Conservation (phyloP, 2,113 vertebrate species). For the Odontesthes bonariensis region DNA sequence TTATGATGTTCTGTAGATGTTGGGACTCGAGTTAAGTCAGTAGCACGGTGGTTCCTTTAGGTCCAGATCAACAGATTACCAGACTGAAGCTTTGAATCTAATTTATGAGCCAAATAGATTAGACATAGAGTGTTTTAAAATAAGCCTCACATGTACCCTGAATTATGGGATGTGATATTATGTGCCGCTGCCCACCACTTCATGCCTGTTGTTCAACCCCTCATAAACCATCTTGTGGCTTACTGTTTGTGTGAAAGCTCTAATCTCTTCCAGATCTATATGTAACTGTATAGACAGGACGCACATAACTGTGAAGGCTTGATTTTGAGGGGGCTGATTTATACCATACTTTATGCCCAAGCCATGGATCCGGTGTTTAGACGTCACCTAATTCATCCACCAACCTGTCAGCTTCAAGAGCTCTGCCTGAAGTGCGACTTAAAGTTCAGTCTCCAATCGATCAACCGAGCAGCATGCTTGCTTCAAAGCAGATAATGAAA, state of each 20-base stretch:
- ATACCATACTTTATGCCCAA: constrained; percentile 47
- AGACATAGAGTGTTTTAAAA: constrained; percentile 35
- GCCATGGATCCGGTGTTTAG: constrained; percentile 57
- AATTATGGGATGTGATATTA: constrained; percentile 49
- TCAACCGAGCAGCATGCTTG: constrained; percentile 45
- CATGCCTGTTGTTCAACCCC: constrained; percentile 26
- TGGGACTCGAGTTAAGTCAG: not conserved
- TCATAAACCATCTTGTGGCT: constrained; percentile 50
- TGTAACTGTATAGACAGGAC: constrained; percentile 51
- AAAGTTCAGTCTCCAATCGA: constrained; percentile 35
- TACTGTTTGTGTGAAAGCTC: constrained; percentile 44
- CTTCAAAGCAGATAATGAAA: constrained; percentile 46
- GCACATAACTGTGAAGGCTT: constrained; percentile 37
- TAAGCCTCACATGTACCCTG: constrained; percentile 39
- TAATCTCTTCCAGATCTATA: constrained; percentile 74
- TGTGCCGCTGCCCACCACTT: constrained; percentile 22
- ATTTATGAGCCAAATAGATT: constrained; percentile 59
- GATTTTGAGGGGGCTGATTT: constrained; percentile 61
- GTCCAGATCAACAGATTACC: not conserved
- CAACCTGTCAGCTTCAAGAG: constrained; percentile 37
- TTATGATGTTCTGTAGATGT: too few species aligned
- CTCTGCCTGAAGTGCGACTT: constrained; percentile 38
- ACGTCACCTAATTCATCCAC: constrained; percentile 67
- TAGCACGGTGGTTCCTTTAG: not conserved
- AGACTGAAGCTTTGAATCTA: constrained; percentile 13